Base-by-base conservation (phyloP, 2,797 vertebrate species). In the Orientallactaga sibirica region DNA sequence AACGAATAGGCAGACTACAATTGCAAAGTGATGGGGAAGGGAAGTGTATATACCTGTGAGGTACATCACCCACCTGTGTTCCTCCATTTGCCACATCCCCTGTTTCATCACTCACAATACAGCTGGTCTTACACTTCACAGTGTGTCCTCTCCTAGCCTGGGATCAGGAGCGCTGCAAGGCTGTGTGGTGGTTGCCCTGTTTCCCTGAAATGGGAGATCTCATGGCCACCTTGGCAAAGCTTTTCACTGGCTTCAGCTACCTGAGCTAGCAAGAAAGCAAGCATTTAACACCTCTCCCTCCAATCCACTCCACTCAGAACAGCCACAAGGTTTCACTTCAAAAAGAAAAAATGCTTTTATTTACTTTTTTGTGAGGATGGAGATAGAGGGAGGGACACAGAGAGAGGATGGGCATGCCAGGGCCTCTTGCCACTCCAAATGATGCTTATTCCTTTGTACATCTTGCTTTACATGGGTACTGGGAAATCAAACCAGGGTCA, bases 1-100 rank as follows among this genome's bases (percentile, higher is more conserved):
- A 71, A 7, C 33, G 79, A n/a, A 48, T 2, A 67, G 43, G 61
- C 11, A 19, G 14, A 22, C 75, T 8, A 8, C 25, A 37, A 22
- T 10, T 27, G 12, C n/a, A 74, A 18, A 18, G 4, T 19, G 20
- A 0, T 3, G 16, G 7, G 4, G 1, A 8, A 1, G 7, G 20
- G 2, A 33, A 86, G 15, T 52, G 2, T 14, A 24, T 5, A 4
- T 48, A 8, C 43, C 24, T 5, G 5, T 0, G 0, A 37, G 41
- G 33, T 64, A n/a, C 20, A 1, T 3, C 14, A 22, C 27, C 64
- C 43, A 14, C 41, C 27, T 25, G 11, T 19, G 43, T n/a, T 55
- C 11, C 58, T 27, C 25, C 10, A 41, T 62, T 55, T 66, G 66
- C 70, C 10, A 2, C 0, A 0, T 75, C 37, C 58, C 25, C 19